These are phyloP conservation scores for Acleris emargana DNA, from an alignment of 2,888 invertebrate genomes.

Conservation along the genomic window DNA sequence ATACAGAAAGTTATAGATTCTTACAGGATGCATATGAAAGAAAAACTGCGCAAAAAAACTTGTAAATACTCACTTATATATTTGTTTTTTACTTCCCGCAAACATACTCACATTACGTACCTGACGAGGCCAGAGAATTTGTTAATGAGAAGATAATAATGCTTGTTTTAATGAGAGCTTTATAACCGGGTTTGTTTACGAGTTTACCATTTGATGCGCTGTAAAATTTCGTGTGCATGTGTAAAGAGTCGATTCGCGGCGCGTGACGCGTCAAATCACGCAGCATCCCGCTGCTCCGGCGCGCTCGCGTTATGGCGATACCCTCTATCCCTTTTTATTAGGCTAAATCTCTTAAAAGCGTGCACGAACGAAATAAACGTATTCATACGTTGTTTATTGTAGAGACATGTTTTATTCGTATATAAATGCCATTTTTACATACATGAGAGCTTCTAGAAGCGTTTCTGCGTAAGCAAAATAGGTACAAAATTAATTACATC, in stretches of 20 bases:
- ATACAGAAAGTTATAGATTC: no score
- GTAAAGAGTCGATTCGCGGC: slow-evolving; percentile 15
- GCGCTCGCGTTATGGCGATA: slow-evolving; percentile 13
- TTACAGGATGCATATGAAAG: no score
- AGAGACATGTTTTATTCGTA: slow-evolving; percentile 34
- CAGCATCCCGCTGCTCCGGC: slow-evolving; percentile 5
- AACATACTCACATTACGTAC: no score
- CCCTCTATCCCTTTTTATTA: slow-evolving; percentile 34
- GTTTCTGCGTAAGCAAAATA: neutral
- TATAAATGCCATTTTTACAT: slow-evolving; percentile 15
- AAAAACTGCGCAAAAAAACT: no score
- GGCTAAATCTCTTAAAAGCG: slow-evolving; percentile 35
- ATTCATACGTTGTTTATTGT: slow-evolving; percentile 36
- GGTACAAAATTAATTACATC: slow-evolving; percentile 27
- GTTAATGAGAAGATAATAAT: no score
- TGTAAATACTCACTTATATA: no score
- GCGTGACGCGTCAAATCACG: slow-evolving; percentile 28
- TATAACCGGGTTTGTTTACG: slow-evolving; percentile 12
- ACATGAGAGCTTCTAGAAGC: slow-evolving; percentile 2
- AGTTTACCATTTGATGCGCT: slow-evolving; percentile 20
- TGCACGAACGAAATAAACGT: slow-evolving; percentile 32
- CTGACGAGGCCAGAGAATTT: no score
- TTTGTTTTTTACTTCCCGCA: no score
- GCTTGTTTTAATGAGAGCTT: slow-evolving; percentile 8
- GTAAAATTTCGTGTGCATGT: slow-evolving; percentile 16